Conservation (phyloP, 2,888 invertebrate genomes). For the Agrotis ipsilon region DNA sequence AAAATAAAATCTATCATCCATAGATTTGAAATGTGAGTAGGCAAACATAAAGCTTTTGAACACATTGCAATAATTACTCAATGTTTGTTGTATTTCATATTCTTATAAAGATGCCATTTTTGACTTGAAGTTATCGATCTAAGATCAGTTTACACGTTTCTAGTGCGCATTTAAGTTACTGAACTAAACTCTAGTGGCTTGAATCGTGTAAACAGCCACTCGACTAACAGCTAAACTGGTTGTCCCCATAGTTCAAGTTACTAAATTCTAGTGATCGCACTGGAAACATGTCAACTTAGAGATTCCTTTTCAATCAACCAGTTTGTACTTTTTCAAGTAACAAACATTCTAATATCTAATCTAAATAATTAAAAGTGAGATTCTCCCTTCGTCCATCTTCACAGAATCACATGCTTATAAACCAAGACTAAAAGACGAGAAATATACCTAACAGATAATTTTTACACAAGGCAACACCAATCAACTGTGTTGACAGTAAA, state of each 20-base stretch:
- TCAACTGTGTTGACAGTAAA: constrained; percentile 32
- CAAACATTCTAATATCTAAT: constrained; percentile 39
- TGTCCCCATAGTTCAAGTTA: constrained; percentile 4
- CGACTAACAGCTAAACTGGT: not conserved
- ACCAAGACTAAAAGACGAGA: constrained; percentile 47
- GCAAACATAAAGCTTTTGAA: constrained; percentile 10
- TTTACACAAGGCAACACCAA: constrained; percentile 55
- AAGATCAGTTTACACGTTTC: not conserved
- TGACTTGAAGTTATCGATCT: not conserved
- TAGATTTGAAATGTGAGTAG: constrained; percentile 9
- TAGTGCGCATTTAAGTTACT: not conserved
- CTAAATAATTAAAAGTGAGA: constrained; percentile 56
- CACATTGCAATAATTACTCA: constrained; percentile 5
- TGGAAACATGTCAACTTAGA: constrained; percentile 17
- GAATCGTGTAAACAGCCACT: constrained; percentile 1
- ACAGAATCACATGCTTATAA: constrained; percentile 54
- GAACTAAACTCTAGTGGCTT: not conserved
- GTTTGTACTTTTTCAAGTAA: constrained; percentile 47
- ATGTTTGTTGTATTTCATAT: constrained; percentile 16
- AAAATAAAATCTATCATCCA: not conserved
- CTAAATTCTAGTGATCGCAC: constrained; percentile 11
- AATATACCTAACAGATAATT: constrained; percentile 50
- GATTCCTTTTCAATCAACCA: constrained; percentile 28
- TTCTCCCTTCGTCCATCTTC: constrained; percentile 38
- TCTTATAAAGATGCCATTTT: constrained; percentile 2